Percentiles rank a stretch among this genome's conserved stretches.
Evolutionary conservation across 2,113 vertebrate species (phyloP).

Genomic region (Chaenocephalus aceratus): DNA sequence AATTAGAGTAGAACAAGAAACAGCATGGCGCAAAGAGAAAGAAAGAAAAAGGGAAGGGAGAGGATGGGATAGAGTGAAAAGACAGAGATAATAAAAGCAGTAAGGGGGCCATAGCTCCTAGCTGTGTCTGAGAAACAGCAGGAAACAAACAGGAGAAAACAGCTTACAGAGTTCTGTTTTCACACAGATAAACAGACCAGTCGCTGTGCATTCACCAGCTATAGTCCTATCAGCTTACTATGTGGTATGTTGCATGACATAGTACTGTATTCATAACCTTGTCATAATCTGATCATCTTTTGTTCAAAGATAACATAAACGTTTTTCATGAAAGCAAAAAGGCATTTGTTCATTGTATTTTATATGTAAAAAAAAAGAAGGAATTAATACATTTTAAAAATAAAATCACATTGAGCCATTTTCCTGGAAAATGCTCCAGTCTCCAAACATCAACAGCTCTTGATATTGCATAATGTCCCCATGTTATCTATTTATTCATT

Average conservation of each 20-base stretch:
- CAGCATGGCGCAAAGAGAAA: constrained; percentile 42
- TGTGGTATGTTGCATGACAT: constrained; percentile 22
- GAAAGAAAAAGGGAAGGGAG: constrained; percentile 16
- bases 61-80: constrained; percentile 38
- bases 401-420: neutral
- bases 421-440: neutral
- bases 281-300: constrained; percentile 7
- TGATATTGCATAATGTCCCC: constrained; percentile 13
- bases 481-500: constrained; percentile 27
- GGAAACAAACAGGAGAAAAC: constrained; percentile 64
- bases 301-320: constrained; percentile 27
- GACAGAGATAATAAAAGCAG: constrained; percentile 62
- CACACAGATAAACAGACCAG: constrained; percentile 43
- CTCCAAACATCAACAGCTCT: neutral
- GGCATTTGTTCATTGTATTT: too few relatives aligned
- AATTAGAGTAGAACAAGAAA: constrained; percentile 56
- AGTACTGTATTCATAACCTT: neutral
- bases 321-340: constrained; percentile 18
- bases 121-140: constrained; percentile 63
- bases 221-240: constrained; percentile 5
- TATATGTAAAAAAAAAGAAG: too few relatives aligned
- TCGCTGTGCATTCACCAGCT: constrained; percentile 9
- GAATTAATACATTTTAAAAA: neutral
- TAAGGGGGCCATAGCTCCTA: constrained; percentile 55
- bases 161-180: constrained; percentile 54